Conservation (phyloP, 2,888 invertebrate genomes). For the Phorcus lineatus region DNA sequence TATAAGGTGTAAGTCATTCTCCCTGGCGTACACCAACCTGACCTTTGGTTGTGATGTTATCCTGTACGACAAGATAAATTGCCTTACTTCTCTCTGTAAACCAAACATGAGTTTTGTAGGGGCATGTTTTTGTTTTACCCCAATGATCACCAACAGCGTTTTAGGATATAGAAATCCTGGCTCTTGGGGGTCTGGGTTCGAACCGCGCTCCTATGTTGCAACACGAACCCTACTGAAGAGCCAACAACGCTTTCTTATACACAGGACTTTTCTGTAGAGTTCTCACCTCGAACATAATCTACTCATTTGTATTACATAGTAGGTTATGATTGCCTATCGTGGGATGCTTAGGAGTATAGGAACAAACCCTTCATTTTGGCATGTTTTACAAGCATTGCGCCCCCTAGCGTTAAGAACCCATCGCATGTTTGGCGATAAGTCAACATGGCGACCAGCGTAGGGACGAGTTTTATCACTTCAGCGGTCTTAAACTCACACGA, state of each 20-base stretch:
- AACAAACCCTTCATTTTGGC: neutral
- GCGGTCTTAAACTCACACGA: slow-evolving; percentile 6
- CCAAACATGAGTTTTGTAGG: neutral
- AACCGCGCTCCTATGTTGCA: neutral
- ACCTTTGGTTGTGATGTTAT: neutral
- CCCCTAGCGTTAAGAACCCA: neutral
- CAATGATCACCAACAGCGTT: neutral
- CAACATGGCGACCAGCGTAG: neutral
- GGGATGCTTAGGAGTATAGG: neutral
- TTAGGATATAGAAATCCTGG: neutral
- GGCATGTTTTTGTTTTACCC: neutral
- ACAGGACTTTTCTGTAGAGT: neutral
- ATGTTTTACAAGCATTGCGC: neutral
- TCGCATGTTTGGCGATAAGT: slow-evolving; percentile 3
- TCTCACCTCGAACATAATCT: neutral
- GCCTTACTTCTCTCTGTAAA: neutral
- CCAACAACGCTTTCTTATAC: neutral
- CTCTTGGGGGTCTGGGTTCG: neutral
- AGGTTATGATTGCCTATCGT: neutral
- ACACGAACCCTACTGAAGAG: neutral
- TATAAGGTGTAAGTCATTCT: too few relatives aligned
- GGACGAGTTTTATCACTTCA: slow-evolving; percentile 7
- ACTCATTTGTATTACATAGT: slow-evolving; percentile 16
- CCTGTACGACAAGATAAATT: neutral
- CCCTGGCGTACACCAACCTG: too few relatives aligned